A percentile compares a stretch with the other conserved stretches of the same genome.
phyloP scores from a whole-genome alignment of 30 jellyfish, hydroid and myxozoan species.

The Aurelia aurita region DNA sequence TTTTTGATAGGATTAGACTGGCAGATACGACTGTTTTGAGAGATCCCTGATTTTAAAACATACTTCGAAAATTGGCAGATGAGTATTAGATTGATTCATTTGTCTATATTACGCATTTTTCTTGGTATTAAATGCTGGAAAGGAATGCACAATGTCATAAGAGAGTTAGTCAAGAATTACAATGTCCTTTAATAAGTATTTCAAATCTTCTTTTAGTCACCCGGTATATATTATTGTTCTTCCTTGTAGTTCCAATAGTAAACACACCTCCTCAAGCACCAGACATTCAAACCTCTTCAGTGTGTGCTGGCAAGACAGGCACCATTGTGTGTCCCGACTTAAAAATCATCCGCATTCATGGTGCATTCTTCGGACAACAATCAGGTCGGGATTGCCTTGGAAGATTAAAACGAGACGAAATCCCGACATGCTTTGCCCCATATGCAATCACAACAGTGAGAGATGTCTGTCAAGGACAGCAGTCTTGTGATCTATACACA shows the following conservation, averaged over 20 bases:
- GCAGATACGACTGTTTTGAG: too few species aligned
- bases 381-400: slow-evolving; percentile 91
- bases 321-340: slow-evolving; percentile 89
- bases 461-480: slow-evolving; percentile 96
- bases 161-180: too few species aligned
- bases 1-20: too few species aligned
- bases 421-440: slow-evolving; percentile 95
- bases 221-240: not conserved
- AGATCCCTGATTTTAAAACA: too few species aligned
- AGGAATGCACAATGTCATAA: too few species aligned
- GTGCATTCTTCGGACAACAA: slow-evolving; percentile 94
- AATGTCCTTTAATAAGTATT: too few species aligned
- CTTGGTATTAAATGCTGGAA: too few species aligned
- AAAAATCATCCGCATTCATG: slow-evolving; percentile 69
- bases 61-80: too few species aligned
- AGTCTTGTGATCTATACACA: slow-evolving; percentile 94
- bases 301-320: slow-evolving; percentile 87
- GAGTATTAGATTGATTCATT: too few species aligned
- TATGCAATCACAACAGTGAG: slow-evolving; percentile 77
- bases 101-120: too few species aligned
- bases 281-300: slow-evolving; percentile 56
- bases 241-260: slow-evolving; percentile 51
- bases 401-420: slow-evolving; percentile 68
- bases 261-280: slow-evolving; percentile 29
- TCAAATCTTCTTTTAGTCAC: too few species aligned